Evolutionary conservation across 2,888 invertebrate species (phyloP), one percentile per base, ranked within the genome.

Genomic region (Xanthorhoe spadicearia): DNA sequence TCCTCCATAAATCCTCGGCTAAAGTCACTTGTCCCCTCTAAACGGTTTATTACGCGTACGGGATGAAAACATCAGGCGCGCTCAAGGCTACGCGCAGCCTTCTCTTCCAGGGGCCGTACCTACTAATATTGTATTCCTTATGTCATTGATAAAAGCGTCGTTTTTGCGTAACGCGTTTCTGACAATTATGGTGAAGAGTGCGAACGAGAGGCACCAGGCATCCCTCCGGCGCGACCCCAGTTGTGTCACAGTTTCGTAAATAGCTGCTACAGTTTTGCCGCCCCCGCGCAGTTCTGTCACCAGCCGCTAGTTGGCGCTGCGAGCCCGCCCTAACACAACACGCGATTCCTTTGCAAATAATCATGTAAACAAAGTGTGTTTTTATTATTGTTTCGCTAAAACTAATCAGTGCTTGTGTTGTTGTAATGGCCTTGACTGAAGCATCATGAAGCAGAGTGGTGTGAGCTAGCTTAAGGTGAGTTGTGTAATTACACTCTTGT

Each of bases 21-120:
- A 86, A 87, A 90, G 89, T 89, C 89, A 86, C 87, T 87, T 82
- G 86, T 82, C 90, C 89, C 86, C 82, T 83, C 86, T 92, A 90
- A 92, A 90, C 88, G 89, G 84, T 92, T 92, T 92, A 92, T 90
- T 92, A 91, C 90, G 87, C 90, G 81, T 88, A 81, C 86, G 88
- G 86, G 90, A 92, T 92, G 90, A 90, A 92, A 92, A 90, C 90
- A 92, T 92, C 89, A 89, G 87, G 86, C 83, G 75, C 81, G 79
- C 88, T 89, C 92, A 91, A 93, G 92, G 92, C 87, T 55, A 62
- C 85, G 82, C 83, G 83, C 81, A 82, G 82, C 81, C 77, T 80
- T 72, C 46, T 6, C 77, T 79, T 72, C 43, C 8, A 75, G 76
- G 78, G 84, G 83, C 80, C 64, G 73, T 77, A 79, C 32, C 32